Base-by-base conservation (phyloP, 2,888 invertebrate species). In the Dicranocentrus wangi region DNA sequence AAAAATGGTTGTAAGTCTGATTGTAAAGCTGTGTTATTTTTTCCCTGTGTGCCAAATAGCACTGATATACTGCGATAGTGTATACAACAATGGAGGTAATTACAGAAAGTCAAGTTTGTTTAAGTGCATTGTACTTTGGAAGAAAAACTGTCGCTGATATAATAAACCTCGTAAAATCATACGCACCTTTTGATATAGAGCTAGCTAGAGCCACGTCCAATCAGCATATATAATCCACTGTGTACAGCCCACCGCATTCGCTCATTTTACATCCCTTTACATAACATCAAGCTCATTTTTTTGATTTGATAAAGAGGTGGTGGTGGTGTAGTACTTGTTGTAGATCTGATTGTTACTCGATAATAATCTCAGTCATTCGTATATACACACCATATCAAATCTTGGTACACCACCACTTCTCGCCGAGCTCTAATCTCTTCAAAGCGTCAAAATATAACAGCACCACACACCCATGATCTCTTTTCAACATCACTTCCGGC, bases 91-190 rank as follows among this genome's bases (percentile, higher is more conserved):
- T 76, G 19, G 43, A 68, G 55, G 60, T 68, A 76, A 76, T 77
- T 70, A 70, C 77, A 72, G 81, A 82, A 82, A 82, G 82, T 82
- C 82, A 82, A 82, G 82, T 82, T 82, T 82, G 82, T 72, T 69
- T 70, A 61, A 77, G 77, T 70, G 63, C 77, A 77, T 70, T 77
- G 77, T 77, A 77, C 77, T 77, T 61, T 60, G 39, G 19, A 65
- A 75, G 19, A 65, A 75, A 55, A 55, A 75, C 55, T 65, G 65
- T 65, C 65, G n/a, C n/a, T n/a, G n/a, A n/a, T n/a, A n/a, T n/a
- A n/a, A n/a, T n/a, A n/a, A n/a, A n/a, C n/a, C 43, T 43, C 43
- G 60, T n/a, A 28, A 17, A 27, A 60, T 27, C 23, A 55, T 55
- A 21, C 23, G 55, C 55, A 55, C 32, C 3, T 32, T 32, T 3